Evolutionary conservation across 2,797 vertebrate species (phyloP).

Genomic region (Microhierax caerulescens): DNA sequence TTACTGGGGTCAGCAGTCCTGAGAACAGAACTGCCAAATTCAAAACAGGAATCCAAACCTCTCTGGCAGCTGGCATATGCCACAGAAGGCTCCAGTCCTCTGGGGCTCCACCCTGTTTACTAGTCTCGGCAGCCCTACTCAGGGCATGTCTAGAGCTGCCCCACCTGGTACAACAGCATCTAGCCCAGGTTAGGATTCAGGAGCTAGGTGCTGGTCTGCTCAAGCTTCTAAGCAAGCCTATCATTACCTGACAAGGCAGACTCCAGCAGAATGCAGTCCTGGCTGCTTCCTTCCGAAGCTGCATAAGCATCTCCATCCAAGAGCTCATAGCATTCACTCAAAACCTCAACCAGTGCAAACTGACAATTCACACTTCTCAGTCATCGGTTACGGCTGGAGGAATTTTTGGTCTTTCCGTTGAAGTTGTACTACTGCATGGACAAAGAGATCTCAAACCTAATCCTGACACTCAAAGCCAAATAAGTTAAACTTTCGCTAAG

Average conservation of each 20-base stretch:
- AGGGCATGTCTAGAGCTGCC: not conserved
- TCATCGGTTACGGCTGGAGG: not conserved
- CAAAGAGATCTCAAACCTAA: not conserved
- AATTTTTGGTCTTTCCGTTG: not conserved
- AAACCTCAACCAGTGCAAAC: not conserved
- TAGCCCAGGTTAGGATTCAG: not conserved
- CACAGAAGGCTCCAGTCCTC: not conserved
- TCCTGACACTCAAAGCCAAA: fast-evolving
- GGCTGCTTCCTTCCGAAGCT: not conserved
- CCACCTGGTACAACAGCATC: not conserved
- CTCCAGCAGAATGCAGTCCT: not conserved
- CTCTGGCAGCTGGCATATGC: not conserved
- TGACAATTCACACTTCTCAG: not conserved
- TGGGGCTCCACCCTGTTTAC: not conserved
- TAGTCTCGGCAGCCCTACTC: not conserved
- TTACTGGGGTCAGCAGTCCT: not conserved
- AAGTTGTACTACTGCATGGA: not conserved
- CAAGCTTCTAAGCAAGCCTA: not conserved
- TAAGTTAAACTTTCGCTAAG: not conserved
- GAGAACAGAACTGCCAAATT: not conserved
- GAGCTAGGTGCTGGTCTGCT: not conserved
- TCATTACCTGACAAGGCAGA: too few relatives aligned
- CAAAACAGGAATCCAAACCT: not conserved
- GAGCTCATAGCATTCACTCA: fast-evolving
- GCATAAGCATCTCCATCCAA: not conserved